These are phyloP conservation scores for Nemapogon koenigi DNA, from an alignment of 2,888 invertebrate species.

Conservation along the genomic window DNA sequence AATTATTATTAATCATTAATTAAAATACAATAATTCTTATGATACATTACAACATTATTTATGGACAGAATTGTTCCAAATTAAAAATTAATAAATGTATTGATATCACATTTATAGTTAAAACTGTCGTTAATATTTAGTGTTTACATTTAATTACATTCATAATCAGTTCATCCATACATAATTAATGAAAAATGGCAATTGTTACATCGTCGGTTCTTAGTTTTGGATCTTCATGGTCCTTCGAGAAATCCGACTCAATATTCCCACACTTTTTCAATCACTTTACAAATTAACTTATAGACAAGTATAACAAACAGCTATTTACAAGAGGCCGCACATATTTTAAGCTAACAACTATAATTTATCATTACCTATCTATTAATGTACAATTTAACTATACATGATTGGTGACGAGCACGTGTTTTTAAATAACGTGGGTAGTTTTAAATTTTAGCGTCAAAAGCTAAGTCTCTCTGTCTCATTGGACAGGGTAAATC, in stretches of 20 bases:
- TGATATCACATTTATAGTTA: conserved; percentile 39
- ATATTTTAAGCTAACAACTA: conserved; percentile 19
- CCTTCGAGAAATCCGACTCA: no score
- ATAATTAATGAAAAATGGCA: conserved; percentile 3
- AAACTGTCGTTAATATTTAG: conserved; percentile 19
- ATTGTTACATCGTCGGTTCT: neutral
- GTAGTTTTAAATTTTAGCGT: no score
- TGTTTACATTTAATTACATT: conserved; percentile 6
- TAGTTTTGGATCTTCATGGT: no score
- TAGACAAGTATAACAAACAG: conserved; percentile 31
- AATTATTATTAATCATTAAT: neutral
- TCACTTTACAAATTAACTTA: conserved; percentile 6
- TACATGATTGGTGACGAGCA: conserved; percentile 16
- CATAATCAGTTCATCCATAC: conserved; percentile 6
- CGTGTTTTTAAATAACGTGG: conserved; percentile 1
- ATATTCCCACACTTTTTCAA: no score
- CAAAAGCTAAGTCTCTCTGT: conserved; percentile 47
- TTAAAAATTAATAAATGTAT: conserved; percentile 36
- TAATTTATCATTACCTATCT: conserved; percentile 24
- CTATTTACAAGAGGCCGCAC: conserved; percentile 55
- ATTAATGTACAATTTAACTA: conserved; percentile 45
- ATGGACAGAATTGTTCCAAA: conserved; percentile 48
- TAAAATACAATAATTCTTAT: neutral
- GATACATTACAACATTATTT: conserved; percentile 18
- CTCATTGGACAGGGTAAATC: conserved; percentile 41